Evolutionary conservation across 35 echinoderm and acorn worm genomes (phyloP).

Genomic region (Hemicentrotus pulcherrimus): DNA sequence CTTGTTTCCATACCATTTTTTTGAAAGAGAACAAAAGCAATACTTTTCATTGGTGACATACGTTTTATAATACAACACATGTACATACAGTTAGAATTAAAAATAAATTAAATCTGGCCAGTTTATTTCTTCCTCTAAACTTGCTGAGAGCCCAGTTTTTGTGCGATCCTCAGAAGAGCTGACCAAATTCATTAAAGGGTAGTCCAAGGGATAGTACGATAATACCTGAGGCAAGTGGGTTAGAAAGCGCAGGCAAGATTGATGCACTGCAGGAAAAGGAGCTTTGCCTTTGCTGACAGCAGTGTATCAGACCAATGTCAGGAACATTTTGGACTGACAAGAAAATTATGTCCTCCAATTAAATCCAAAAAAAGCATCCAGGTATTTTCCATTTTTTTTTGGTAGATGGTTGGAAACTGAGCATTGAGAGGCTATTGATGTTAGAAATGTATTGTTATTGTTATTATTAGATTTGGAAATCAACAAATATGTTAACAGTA

Average conservation of each 20-base stretch:
- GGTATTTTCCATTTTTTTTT: no score
- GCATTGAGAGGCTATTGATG: no score
- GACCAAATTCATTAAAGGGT: slow-evolving; percentile 26
- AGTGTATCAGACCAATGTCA: neutral
- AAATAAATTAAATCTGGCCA: neutral
- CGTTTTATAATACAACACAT: no score
- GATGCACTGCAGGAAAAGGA: neutral
- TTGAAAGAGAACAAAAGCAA: no score
- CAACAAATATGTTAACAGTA: no score
- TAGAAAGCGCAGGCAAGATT: neutral
- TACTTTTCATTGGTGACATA: no score
- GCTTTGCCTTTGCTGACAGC: slow-evolving; percentile 23
- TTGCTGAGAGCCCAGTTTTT: neutral
- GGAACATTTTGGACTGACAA: neutral
- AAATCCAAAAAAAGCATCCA: no score
- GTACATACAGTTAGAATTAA: no score
- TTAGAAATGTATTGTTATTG: no score
- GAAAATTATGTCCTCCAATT: no score
- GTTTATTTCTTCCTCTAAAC: neutral
- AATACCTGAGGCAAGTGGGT: slow-evolving; percentile 29
- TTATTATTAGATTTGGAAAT: no score
- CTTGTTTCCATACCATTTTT: neutral
- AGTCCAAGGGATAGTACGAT: neutral
- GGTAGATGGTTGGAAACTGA: no score
- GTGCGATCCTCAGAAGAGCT: neutral